Percentiles rank a stretch among this genome's conserved stretches.
phyloP scores from a whole-genome alignment of 2,888 invertebrate genomes.

The Apoda limacodes region DNA sequence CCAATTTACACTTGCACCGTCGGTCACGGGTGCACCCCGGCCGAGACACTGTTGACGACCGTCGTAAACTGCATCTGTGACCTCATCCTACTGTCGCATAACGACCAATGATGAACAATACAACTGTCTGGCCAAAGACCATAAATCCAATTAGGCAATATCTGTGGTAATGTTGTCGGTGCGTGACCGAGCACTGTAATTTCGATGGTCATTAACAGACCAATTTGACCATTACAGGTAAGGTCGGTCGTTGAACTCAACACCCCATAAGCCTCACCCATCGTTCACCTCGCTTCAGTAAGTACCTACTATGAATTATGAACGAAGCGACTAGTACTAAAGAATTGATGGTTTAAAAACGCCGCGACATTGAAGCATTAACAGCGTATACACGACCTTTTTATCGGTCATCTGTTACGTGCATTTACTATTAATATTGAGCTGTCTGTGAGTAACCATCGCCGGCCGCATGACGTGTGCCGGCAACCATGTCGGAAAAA shows the following conservation, averaged over 20 bases:
- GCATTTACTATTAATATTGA: constrained; percentile 51
- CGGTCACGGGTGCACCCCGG: constrained; percentile 27
- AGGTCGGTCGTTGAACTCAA: constrained; percentile 45
- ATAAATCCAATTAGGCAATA: constrained; percentile 10
- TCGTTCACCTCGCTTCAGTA: constrained; percentile 31
- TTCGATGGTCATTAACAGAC: constrained; percentile 44
- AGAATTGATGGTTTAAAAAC: constrained; percentile 27
- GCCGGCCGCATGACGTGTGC: constrained; percentile 24
- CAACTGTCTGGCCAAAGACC: constrained; percentile 35
- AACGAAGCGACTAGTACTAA: too few species aligned
- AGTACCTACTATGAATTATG: constrained; percentile 31
- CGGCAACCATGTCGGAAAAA: constrained; percentile 20
- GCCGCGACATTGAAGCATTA: constrained; percentile 44
- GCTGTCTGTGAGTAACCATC: constrained; percentile 41
- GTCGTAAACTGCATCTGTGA: constrained; percentile 44
- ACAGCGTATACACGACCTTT: constrained; percentile 42
- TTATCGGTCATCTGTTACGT: constrained; percentile 62
- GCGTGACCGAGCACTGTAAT: constrained; percentile 51
- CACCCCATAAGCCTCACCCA: constrained; percentile 24
- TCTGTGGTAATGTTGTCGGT: constrained; percentile 16
- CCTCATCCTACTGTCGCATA: constrained; percentile 32
- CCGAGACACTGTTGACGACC: constrained; percentile 21
- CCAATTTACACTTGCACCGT: constrained; percentile 42
- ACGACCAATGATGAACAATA: too few species aligned
- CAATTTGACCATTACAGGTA: constrained; percentile 36